These are phyloP conservation scores for Anguilla megastoma DNA, from an alignment of 2,797 vertebrate genomes.

Conservation along the genomic window DNA sequence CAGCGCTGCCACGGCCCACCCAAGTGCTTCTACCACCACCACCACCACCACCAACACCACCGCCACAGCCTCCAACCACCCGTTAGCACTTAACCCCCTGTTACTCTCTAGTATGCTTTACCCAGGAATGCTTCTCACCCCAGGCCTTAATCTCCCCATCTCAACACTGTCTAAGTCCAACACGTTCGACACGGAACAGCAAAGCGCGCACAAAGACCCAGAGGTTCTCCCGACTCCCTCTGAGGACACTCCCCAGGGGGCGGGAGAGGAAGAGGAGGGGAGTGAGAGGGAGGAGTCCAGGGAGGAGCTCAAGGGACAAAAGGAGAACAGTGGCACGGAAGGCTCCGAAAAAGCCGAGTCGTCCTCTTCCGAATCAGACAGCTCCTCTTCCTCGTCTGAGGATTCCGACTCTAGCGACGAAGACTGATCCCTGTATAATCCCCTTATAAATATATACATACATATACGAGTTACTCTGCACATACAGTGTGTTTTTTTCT, in stretches of 20 bases:
- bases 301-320: conserved; percentile 82
- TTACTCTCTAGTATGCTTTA: conserved; percentile 97
- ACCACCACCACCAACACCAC: conserved; percentile 67
- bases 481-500: conserved; percentile 77
- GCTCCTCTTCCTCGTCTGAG: conserved; percentile 85
- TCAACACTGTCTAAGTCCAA: conserved; percentile 79
- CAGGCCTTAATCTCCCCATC: conserved; percentile 99
- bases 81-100: conserved; percentile 93
- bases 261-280: conserved; percentile 45
- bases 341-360: conserved; percentile 91
- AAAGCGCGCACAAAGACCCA: conserved; percentile 73
- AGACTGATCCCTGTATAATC: conserved; percentile 84
- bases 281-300: conserved; percentile 72
- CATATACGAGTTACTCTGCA: conserved; percentile 55
- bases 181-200: conserved; percentile 80
- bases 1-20: conserved; percentile 48
- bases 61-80: conserved; percentile 74
- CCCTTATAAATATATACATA: conserved; percentile 31
- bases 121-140: conserved; percentile 99
- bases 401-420: conserved; percentile 94
- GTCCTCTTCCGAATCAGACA: conserved; percentile 87
- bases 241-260: conserved; percentile 70
- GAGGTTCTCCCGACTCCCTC: conserved; percentile 67
- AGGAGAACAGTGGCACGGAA: conserved; percentile 92
- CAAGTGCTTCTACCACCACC: conserved; percentile 76